Base-by-base conservation (phyloP, 2,797 vertebrate species). In the Hoplostethus atlanticus region DNA sequence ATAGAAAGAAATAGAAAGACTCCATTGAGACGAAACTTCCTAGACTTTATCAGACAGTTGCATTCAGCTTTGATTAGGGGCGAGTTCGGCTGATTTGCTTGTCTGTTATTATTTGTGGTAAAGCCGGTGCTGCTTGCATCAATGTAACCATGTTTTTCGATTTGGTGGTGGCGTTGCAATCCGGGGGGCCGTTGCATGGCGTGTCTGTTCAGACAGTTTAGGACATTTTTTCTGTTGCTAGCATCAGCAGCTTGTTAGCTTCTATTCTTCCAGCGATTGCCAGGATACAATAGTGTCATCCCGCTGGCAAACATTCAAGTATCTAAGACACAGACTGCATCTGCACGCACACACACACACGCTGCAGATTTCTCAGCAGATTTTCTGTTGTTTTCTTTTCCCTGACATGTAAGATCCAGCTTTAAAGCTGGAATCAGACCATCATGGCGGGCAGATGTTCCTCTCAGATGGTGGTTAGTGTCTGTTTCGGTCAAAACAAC, bases 191-290 rank as follows among this genome's bases (percentile, higher is more conserved):
- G 73, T 73, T 75, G 87, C 83, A 67, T 63, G 54, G 74, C 44
- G 79, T 87, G 86, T 84, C 81, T 85, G 81, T 74, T 73, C 68
- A 5, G 51, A 71, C n/a, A 66, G 76, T 48, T 83, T 83, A 71
- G 76, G 81, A 63, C 65, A 64, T 77, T 76, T 84, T 79, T 80
- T 21, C 21, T 21, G 21, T 79, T 60, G 80, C 87, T 85, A 84
- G 81, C 83, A 90, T 90, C 89, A 90, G 91, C 88, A 89, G 84
- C 92, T 92, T 91, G 89, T 93, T 91, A 93, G 89, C 87, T 73
- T 84, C 86, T 81, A 75, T 82, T 80, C 81, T 84, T 67, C 77
- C 77, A 56, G 68, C 44, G 64, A 84, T 80, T 86, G 87, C 88
- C 90, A 84, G 83, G 75, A 84, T 78, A 51, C 74, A 58, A 71